phyloP scores from a whole-genome alignment of 2,113 vertebrate genomes.

The Limnothrissa miodon region DNA sequence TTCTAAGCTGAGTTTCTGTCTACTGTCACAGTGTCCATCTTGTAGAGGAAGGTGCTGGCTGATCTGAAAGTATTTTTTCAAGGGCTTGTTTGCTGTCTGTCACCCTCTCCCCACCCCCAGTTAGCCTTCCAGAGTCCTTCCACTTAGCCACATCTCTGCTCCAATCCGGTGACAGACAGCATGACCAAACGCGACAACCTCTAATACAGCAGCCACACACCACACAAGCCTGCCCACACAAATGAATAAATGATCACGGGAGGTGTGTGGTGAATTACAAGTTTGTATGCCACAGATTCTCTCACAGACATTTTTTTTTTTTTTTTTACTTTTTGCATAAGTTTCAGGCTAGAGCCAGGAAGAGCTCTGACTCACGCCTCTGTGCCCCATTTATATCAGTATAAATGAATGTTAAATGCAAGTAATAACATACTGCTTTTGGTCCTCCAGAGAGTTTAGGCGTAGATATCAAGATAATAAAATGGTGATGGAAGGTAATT shows the following conservation, averaged over 20 bases:
- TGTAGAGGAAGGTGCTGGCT: neutral
- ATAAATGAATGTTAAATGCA: neutral
- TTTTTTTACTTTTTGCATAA: too few species aligned
- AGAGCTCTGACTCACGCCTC: neutral
- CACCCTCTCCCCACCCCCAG: neutral
- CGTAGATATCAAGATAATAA: neutral
- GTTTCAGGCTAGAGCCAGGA: neutral
- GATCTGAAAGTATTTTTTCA: neutral
- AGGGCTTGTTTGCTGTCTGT: neutral
- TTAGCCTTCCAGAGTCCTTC: neutral
- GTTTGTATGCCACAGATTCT: neutral
- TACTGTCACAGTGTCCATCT: neutral
- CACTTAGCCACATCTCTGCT: neutral
- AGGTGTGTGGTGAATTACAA: neutral
- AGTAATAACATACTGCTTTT: neutral
- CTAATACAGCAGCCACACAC: neutral
- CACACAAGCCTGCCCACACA: neutral
- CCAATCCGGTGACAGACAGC: neutral
- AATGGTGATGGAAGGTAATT: conserved; percentile 1
- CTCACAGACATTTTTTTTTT: neutral
- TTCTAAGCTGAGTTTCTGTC: neutral
- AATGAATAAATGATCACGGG: neutral
- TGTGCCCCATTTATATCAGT: neutral
- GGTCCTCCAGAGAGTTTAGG: neutral
- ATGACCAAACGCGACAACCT: neutral